phyloP scores from a whole-genome alignment of 2,888 invertebrate genomes.

The Mimachlamys varia region DNA sequence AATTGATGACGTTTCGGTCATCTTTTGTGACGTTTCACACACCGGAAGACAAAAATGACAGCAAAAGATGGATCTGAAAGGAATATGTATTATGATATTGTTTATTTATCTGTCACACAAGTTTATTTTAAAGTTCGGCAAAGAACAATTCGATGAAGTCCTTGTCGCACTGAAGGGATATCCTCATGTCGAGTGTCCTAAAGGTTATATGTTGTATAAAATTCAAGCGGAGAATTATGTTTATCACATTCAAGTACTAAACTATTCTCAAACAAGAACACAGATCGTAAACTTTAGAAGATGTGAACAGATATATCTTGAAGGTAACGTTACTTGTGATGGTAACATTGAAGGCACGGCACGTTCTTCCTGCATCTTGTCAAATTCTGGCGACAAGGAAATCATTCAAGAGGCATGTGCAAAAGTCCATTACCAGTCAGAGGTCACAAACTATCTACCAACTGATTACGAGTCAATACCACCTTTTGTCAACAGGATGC shows the following conservation, averaged over 20 bases:
- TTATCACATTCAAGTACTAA: neutral
- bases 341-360: neutral
- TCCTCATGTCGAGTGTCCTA: neutral
- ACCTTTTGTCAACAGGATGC: neutral
- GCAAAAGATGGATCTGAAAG: neutral
- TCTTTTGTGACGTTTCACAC: neutral
- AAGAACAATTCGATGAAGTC: neutral
- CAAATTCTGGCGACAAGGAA: neutral
- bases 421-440: neutral
- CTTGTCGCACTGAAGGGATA: neutral
- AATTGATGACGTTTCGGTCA: neutral
- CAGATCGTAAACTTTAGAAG: neutral
- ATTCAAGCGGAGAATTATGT: neutral
- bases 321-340: neutral
- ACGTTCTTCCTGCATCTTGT: neutral
- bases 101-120: neutral
- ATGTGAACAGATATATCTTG: neutral
- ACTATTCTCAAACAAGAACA: neutral
- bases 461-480: neutral
- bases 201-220: slow-evolving; percentile 25
- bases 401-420: neutral
- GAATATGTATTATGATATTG: neutral
- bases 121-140: neutral
- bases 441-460: neutral
- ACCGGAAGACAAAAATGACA: neutral